Evolutionary conservation across 2,888 invertebrate genomes (phyloP), one percentile per base, ranked within the genome.

Genomic region (Eucera pruinosa): DNA sequence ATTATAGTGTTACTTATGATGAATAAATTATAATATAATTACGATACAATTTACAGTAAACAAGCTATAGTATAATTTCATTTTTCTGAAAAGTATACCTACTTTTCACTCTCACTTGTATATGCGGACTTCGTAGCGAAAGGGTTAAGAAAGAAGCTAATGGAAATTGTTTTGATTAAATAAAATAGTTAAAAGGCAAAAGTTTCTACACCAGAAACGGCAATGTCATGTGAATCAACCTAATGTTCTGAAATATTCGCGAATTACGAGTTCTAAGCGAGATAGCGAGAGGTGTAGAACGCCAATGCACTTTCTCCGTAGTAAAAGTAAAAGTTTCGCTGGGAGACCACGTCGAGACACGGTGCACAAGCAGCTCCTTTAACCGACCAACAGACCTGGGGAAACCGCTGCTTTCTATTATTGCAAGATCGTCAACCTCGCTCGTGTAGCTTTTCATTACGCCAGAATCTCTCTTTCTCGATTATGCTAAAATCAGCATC

Each of bases 321-420:
- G 88, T 79, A 89, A 89, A 90, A 90, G 90, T 90, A 90, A 90
- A 88, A 90, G 90, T 90, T 88, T 82, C 83, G 66, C 43, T 45
- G 41, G n/a, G 64, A n/a, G n/a, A n/a, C n/a, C n/a, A n/a, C n/a
- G 67, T 70, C 36, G 61, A n/a, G 60, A 67, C 55, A 47, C 54
- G 66, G 61, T 68, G 78, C 71, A 57, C 62, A 36, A 13, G 57
- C 83, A 62, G 41, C 64, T 50, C 39, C 61, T 73, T 72, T 71
- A 64, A 43, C 65, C 61, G 36, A 39, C 25, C 30, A 15, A 20
- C 25, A n/a, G 18, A 20, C 2, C 6, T 7, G 36, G 25, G 36
- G 6, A 48, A 66, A 66, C 47, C 47, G 30, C 23, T 27, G 78
- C 78, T 78, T 76, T 78, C 78, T 78, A 76, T 78, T 78, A 76